Percentiles rank a stretch among this genome's conserved stretches.
phyloP scores from a whole-genome alignment of 2,888 invertebrate genomes.

The Cenopis cana region DNA sequence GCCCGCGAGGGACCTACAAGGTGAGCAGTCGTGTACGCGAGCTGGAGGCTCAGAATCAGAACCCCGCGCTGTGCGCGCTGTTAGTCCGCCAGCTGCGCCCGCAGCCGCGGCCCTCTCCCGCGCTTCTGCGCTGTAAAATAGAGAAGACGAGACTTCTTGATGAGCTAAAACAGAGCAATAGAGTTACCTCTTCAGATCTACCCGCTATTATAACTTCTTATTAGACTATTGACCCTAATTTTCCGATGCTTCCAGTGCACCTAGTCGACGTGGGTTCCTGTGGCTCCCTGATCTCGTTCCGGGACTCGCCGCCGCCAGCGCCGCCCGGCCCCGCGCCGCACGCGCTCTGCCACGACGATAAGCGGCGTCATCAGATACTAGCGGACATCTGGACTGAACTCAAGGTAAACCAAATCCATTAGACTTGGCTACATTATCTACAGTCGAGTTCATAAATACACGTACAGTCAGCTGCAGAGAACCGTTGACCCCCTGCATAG shows the following conservation, averaged over 20 bases:
- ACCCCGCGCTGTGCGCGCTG: slow-evolving; percentile 88
- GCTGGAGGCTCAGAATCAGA: slow-evolving; percentile 92
- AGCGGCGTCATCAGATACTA: slow-evolving; percentile 86
- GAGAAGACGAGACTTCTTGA: no score
- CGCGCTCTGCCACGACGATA: slow-evolving; percentile 86
- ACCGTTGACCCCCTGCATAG: no score
- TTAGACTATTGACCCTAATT: not conserved
- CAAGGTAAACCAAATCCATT: slow-evolving; percentile 65
- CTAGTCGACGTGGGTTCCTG: slow-evolving; percentile 79
- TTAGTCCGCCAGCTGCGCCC: slow-evolving; percentile 87
- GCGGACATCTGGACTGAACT: slow-evolving; percentile 87
- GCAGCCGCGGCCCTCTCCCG: slow-evolving; percentile 81
- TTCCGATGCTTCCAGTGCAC: slow-evolving; percentile 66
- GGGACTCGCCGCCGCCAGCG: slow-evolving; percentile 79
- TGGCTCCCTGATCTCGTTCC: slow-evolving; percentile 79
- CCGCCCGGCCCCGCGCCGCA: slow-evolving; percentile 69
- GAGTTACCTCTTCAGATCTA: no score
- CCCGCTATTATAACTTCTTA: no score
- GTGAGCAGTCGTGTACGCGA: slow-evolving; percentile 85
- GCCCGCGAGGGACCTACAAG: slow-evolving; percentile 66
- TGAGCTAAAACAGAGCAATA: no score
- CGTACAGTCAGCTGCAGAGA: no score
- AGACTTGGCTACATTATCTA: not conserved
- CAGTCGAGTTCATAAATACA: no score
- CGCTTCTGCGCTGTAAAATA: slow-evolving; percentile 47